Percentiles rank a stretch among this genome's conserved stretches.
phyloP scores from a whole-genome alignment of 2,113 vertebrate genomes.

The Galemys pyrenaicus region DNA sequence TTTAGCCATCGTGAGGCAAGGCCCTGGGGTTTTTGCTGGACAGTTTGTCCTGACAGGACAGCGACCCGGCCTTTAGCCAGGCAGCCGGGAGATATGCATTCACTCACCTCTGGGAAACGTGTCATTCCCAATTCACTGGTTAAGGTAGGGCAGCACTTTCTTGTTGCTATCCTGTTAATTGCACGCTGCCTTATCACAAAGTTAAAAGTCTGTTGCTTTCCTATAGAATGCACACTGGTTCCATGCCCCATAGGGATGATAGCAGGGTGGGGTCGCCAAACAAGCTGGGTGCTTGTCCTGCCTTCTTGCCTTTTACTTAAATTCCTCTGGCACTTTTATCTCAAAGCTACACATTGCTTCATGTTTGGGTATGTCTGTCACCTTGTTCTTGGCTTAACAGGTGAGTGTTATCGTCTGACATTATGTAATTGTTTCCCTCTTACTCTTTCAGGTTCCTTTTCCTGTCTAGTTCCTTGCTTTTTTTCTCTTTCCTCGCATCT shows the following conservation, averaged over 20 bases:
- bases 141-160: background rate
- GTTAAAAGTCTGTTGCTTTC: background rate
- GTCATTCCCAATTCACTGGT: background rate
- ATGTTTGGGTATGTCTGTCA: background rate
- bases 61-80: background rate
- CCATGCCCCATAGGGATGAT: background rate
- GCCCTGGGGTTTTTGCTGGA: slow-evolving; percentile 8
- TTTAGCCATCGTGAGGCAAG: background rate
- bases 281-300: background rate
- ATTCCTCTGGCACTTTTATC: background rate
- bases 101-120: background rate
- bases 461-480: background rate
- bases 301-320: background rate
- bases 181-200: background rate
- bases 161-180: background rate
- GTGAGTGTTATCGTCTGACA: background rate
- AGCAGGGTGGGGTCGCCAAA: background rate
- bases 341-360: background rate
- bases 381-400: background rate
- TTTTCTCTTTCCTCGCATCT: background rate
- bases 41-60: background rate
- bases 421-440: background rate
- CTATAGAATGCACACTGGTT: background rate
- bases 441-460: background rate
- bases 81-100: background rate